These are phyloP conservation scores for Ryuthela nishihirai DNA, from an alignment of 2,888 invertebrate genomes.

Conservation along the genomic window DNA sequence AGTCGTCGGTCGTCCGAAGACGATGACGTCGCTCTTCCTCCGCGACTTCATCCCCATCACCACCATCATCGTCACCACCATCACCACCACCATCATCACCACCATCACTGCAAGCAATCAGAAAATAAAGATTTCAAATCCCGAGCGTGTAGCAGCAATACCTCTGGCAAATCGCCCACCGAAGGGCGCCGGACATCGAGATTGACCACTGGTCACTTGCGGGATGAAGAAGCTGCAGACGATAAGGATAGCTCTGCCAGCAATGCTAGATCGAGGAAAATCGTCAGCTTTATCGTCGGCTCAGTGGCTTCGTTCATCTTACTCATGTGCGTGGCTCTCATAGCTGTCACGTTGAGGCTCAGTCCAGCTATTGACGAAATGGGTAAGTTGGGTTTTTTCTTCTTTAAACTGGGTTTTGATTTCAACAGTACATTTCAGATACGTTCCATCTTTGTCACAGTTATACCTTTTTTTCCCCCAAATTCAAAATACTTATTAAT, in stretches of 20 bases:
- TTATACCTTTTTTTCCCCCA: no score
- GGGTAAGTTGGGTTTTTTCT: constrained; percentile 28
- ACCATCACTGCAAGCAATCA: background rate
- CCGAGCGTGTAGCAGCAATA: background rate
- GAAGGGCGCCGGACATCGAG: background rate
- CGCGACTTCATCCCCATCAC: background rate
- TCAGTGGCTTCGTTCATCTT: constrained; percentile 40
- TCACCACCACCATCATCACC: constrained; percentile 21
- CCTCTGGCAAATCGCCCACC: background rate
- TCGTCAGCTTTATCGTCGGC: constrained; percentile 39
- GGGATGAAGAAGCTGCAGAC: constrained; percentile 6
- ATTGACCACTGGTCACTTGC: background rate
- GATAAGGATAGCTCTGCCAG: constrained; percentile 24
- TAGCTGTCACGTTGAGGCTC: constrained; percentile 40
- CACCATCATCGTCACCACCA: constrained; percentile 6
- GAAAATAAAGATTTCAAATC: background rate
- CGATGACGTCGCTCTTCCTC: background rate
- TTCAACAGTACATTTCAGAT: no score
- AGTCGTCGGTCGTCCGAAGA: constrained; percentile 7
- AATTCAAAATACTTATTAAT: no score
- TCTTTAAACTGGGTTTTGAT: no score
- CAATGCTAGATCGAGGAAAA: constrained; percentile 32
- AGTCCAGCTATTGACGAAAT: constrained; percentile 42
- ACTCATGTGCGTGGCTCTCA: constrained; percentile 41
- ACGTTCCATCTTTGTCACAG: no score